phyloP scores from a whole-genome alignment of 1,140 invertebrate genomes.

The Calephelis nemesis region DNA sequence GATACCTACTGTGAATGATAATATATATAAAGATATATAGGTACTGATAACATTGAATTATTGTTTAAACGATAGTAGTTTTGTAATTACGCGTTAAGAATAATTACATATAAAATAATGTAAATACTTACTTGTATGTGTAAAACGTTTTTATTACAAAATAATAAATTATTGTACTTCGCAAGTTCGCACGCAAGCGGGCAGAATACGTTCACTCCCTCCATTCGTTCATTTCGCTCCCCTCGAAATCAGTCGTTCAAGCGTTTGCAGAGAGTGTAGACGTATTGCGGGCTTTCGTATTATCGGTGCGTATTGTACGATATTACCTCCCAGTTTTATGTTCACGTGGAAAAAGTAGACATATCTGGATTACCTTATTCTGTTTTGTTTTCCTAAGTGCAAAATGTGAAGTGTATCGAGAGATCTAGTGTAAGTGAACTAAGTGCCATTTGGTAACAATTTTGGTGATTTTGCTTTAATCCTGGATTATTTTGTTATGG shows the following conservation, averaged over 20 bases:
- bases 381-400: conserved; percentile 60
- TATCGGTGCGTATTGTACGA: conserved; percentile 50
- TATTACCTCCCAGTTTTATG: conserved; percentile 53
- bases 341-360: conserved; percentile 46
- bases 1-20: no score
- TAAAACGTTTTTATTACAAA: conserved; percentile 12
- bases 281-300: conserved; percentile 32
- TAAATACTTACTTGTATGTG: conserved; percentile 1
- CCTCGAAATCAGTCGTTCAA: conserved; percentile 55
- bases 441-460: conserved; percentile 66
- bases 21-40: no score
- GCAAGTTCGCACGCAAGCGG: conserved; percentile 46
- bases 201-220: conserved; percentile 53
- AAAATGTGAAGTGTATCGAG: conserved; percentile 74
- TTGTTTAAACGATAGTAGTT: not conserved
- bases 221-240: conserved; percentile 42
- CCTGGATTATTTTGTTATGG: conserved; percentile 30
- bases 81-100: not conserved
- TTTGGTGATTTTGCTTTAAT: conserved; percentile 43
- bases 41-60: no score
- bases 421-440: conserved; percentile 71
- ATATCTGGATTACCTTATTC: conserved; percentile 55
- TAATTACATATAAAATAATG: not conserved
- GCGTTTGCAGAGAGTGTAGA: conserved; percentile 44
- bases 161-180: conserved; percentile 24